Percentiles rank a stretch among this genome's conserved stretches.
These are phyloP conservation scores for Prunella fulvescens DNA, from an alignment of 2,113 vertebrate genomes.

Conservation along the genomic window DNA sequence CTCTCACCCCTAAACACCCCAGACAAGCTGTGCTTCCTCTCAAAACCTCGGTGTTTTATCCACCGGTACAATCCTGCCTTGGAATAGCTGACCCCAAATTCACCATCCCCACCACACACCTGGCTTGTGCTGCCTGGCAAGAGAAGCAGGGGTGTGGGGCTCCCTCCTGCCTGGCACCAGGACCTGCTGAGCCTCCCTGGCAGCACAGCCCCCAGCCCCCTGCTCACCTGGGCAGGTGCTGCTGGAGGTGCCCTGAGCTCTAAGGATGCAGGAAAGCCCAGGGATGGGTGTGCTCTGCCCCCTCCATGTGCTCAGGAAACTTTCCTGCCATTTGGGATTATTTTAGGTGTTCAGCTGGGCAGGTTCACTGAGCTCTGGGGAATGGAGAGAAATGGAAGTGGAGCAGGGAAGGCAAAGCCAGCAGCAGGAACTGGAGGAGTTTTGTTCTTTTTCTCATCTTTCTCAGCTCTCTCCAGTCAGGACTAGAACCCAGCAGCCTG, in stretches of 20 bases:
- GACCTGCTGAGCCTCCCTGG: neutral
- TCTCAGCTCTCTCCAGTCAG: neutral
- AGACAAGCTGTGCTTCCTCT: neutral
- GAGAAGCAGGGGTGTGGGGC: neutral
- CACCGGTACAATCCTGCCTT: neutral
- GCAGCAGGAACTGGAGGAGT: neutral
- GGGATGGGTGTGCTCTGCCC: neutral
- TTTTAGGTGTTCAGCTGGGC: neutral
- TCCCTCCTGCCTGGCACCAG: neutral
- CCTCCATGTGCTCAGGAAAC: neutral
- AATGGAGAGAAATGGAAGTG: neutral
- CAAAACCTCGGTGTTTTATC: neutral
- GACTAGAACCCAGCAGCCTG: neutral
- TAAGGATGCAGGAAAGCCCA: neutral
- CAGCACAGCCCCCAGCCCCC: neutral
- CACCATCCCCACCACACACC: neutral
- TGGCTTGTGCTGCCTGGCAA: neutral
- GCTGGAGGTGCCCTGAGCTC: neutral
- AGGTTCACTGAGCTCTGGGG: neutral
- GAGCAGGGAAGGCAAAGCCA: neutral
- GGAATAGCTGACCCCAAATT: neutral
- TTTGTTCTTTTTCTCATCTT: neutral
- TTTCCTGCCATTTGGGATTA: neutral
- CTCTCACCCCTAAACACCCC: neutral
- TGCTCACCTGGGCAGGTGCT: neutral